Base-by-base conservation (phyloP, 2,888 invertebrate genomes). In the Conchocele bisecta region DNA sequence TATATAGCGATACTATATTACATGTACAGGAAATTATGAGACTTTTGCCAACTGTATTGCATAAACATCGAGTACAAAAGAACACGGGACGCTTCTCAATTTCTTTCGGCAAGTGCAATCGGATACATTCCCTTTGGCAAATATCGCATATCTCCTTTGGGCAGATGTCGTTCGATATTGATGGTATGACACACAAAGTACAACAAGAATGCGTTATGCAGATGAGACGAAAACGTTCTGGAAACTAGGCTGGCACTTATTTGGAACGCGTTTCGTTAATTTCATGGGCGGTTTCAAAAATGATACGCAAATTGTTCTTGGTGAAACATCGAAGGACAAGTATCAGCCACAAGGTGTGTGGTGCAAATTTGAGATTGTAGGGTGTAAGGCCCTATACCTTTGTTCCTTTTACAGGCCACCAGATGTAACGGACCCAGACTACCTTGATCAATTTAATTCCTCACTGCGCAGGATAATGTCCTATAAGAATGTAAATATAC, bases 281-380 rank as follows among this genome's bases (percentile, higher is more conserved):
- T 60, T 24, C 37, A 59, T 60, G 60, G 60, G 60, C 11, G 60
- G 60, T 6, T 60, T 46, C 26, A 48, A 60, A 50, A 48, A 35
- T 50, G 48, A 60, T 60, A 26, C 33, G 5, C 48, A 35, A 7
- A 9, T 24, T 6, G 37, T 24, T 3, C 50, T 60, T 11, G 33
- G 35, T 42, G 11, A 15, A 22, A 26, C 42, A 29, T 26, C 35
- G 4, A 48, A 35, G 17, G 31, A n/a, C n/a, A n/a, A n/a, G n/a
- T n/a, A n/a, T n/a, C n/a, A n/a, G n/a, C n/a, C n/a, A n/a, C n/a
- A n/a, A n/a, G n/a, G n/a, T n/a, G n/a, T n/a, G n/a, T n/a, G n/a
- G n/a, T n/a, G n/a, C n/a, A n/a, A n/a, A n/a, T n/a, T n/a, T n/a
- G n/a, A n/a, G n/a, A n/a, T n/a, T n/a, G n/a, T n/a, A n/a, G n/a